Percentiles rank a stretch among this genome's conserved stretches.
These are phyloP conservation scores for Diglossa cyanea DNA, from an alignment of 2,797 vertebrate genomes.

Conservation along the genomic window DNA sequence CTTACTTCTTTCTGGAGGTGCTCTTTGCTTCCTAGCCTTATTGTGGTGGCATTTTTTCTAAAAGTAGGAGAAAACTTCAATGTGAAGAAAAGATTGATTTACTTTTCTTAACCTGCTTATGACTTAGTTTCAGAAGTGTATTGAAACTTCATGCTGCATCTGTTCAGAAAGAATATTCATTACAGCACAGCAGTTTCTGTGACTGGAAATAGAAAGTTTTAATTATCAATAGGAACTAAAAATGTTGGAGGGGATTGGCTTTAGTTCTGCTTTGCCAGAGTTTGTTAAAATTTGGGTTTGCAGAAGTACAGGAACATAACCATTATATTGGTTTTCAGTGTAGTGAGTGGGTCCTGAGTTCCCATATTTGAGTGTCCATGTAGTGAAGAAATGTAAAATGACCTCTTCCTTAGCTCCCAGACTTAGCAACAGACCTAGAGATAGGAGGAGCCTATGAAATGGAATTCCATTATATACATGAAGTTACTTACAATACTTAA, in stretches of 20 bases:
- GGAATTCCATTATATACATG: background rate
- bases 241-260: background rate
- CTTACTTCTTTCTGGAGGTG: background rate
- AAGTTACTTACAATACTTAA: background rate
- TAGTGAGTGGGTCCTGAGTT: background rate
- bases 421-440: background rate
- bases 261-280: background rate
- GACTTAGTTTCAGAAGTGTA: background rate
- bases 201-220: background rate
- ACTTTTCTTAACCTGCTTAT: background rate
- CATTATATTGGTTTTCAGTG: background rate
- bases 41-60: background rate
- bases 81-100: background rate
- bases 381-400: background rate
- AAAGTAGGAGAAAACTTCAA: background rate
- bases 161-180: background rate
- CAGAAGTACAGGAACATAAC: background rate
- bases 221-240: background rate
- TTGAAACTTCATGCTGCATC: constrained; percentile 1
- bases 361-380: background rate
- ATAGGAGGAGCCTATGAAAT: background rate
- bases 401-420: background rate
- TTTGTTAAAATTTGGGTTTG: background rate
- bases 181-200: background rate
- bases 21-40: background rate